Conservation (phyloP, 1,140 invertebrate species). For the Diabrotica virgifera region DNA sequence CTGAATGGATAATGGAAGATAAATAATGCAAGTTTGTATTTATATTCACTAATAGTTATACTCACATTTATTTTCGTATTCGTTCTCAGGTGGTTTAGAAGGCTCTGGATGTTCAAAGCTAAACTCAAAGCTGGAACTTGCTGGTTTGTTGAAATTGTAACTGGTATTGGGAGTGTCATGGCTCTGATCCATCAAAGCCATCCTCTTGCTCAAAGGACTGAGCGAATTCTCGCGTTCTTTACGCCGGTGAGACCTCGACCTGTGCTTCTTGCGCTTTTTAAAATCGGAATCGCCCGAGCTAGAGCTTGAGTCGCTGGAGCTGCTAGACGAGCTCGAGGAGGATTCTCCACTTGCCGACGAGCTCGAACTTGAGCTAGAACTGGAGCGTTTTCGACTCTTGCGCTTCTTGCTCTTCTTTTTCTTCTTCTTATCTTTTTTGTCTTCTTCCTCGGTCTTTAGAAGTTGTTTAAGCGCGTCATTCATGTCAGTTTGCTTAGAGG, state of each 20-base stretch:
- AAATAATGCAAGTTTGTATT: too few species aligned
- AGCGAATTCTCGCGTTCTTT: slow-evolving; percentile 67
- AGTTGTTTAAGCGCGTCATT: slow-evolving; percentile 64
- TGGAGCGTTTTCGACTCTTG: slow-evolving; percentile 65
- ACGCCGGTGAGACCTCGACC: slow-evolving; percentile 49
- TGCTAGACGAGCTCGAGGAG: slow-evolving; percentile 51
- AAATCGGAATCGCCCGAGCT: slow-evolving; percentile 60
- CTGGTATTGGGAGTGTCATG: slow-evolving; percentile 53
- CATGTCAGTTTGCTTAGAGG: slow-evolving; percentile 55
- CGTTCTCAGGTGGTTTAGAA: slow-evolving; percentile 50
- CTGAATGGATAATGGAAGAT: too few species aligned
- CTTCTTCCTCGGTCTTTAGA: slow-evolving; percentile 54
- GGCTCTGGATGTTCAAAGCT: slow-evolving; percentile 45
- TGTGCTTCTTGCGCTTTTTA: slow-evolving; percentile 61
- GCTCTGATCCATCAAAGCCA: slow-evolving; percentile 62
- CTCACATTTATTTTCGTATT: slow-evolving; percentile 64
- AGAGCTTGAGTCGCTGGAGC: slow-evolving; percentile 57
- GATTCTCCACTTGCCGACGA: slow-evolving; percentile 62
- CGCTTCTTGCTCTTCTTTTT: slow-evolving; percentile 68
- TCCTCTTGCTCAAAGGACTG: slow-evolving; percentile 75
- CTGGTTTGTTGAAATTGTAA: slow-evolving; percentile 33
- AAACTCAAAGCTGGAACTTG: slow-evolving; percentile 44
- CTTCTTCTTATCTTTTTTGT: slow-evolving; percentile 71
- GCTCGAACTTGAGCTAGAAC: slow-evolving; percentile 55
- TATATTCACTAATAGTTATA: too few species aligned